Percentiles rank a stretch among this genome's conserved stretches.
Evolutionary conservation across 2,113 vertebrate species (phyloP).

Genomic region (Myotis brandtii): DNA sequence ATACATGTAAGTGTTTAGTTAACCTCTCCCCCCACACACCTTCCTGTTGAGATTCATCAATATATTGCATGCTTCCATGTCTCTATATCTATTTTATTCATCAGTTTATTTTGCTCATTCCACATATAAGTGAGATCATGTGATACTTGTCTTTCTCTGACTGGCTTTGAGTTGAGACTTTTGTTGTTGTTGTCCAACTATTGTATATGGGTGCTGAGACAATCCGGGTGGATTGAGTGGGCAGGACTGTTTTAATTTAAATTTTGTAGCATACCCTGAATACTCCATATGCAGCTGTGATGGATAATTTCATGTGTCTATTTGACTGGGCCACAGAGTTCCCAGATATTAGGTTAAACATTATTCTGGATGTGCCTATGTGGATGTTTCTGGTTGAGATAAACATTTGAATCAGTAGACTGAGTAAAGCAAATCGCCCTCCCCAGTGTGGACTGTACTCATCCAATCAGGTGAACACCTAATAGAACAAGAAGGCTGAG

Average conservation of each 20-base stretch:
- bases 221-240: too few species aligned
- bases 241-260: background rate
- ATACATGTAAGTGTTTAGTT: too few species aligned
- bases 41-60: too few species aligned
- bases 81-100: too few species aligned
- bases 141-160: too few species aligned
- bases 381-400: background rate
- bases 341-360: background rate
- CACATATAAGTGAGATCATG: too few species aligned
- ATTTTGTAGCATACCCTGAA: background rate
- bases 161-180: background rate
- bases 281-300: background rate
- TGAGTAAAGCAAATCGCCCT: background rate
- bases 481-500: background rate
- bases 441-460: background rate
- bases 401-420: background rate
- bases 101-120: too few species aligned
- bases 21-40: too few species aligned
- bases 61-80: too few species aligned
- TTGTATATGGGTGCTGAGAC: background rate
- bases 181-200: background rate
- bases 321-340: background rate
- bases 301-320: background rate
- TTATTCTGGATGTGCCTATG: background rate
- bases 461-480: background rate